Base-by-base conservation (phyloP, 37 sponge, comb jelly and placozoan genomes). In the Spongilla lacustris region DNA sequence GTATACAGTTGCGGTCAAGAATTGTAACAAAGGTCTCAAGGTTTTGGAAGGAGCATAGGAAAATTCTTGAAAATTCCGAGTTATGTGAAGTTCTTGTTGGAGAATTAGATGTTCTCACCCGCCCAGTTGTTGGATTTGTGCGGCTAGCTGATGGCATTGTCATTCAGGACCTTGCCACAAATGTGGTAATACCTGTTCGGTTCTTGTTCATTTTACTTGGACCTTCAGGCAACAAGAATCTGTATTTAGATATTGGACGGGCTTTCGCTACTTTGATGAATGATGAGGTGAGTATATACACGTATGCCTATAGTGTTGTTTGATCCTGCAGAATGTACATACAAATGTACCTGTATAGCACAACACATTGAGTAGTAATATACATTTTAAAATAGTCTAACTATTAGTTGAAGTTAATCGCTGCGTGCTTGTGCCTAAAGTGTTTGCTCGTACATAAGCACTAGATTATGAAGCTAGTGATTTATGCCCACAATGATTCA, bases 51-150 rank as follows among this genome's bases (percentile, higher is more conserved):
- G 58, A 58, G 58, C 58, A 58, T 58, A 58, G 21, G 58, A 58
- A 58, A 58, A 58, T 58, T 58, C 58, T 58, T 58, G 58, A 58
- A 6, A 58, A 58, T 58, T 87, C 97, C 13, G 99, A 98, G 71
- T 97, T 95, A 11, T 91, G 92, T 34, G 95, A 94, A 85, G 99
- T 98, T 10, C 86, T 98, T 22, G 97, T 98, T 25, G 99, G 99
- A n/a, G 92, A 93, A 35, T 83, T 97, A 50, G 94, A 97, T 71
- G 92, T 90, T 67, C 94, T 98, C 66, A 41, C 87, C 2, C 86
- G 85, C 30, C 84, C 97, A 50, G 83, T 98, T 67, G 89, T 98
- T n/a, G 97, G 94, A 27, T 98, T 96, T 86, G 95, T 98, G 27
- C 92, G 97, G 19, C 84, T 97, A 4, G 58, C 88, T 28, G 68